Evolutionary conservation across 2,113 vertebrate species (phyloP).

Genomic region (Callithrix jacchus): DNA sequence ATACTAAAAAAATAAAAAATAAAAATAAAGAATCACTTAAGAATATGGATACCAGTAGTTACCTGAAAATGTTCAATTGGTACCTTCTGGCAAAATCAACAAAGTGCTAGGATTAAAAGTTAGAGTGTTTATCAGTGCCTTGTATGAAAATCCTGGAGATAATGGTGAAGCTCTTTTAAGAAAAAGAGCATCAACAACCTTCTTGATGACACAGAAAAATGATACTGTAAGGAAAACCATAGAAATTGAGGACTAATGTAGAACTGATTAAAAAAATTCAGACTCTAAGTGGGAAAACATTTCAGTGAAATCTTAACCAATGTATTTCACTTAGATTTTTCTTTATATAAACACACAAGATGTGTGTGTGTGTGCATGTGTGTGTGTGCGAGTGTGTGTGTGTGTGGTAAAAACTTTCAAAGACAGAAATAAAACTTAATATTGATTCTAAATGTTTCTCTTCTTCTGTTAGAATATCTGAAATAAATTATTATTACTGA

Average conservation of each 20-base stretch:
- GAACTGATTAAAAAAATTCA: neutral
- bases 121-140: neutral
- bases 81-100: neutral
- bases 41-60: neutral
- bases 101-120: neutral
- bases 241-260: neutral
- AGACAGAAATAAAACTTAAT: neutral
- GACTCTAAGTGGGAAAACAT: neutral
- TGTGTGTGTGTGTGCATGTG: fast-evolving
- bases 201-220: neutral
- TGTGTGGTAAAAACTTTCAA: neutral
- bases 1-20: too few relatives aligned
- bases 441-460: neutral
- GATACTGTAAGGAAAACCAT: neutral
- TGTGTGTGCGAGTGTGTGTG: fast-evolving
- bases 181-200: neutral
- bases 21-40: neutral
- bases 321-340: neutral
- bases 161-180: neutral
- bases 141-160: neutral
- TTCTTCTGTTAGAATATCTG: neutral
- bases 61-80: neutral
- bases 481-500: neutral
- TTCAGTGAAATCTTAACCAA: neutral
- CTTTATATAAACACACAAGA: neutral